Percentiles rank a stretch among this genome's conserved stretches.
Evolutionary conservation across 1,140 invertebrate genomes (phyloP).

Genomic region (Caenorhabditis briggsae): DNA sequence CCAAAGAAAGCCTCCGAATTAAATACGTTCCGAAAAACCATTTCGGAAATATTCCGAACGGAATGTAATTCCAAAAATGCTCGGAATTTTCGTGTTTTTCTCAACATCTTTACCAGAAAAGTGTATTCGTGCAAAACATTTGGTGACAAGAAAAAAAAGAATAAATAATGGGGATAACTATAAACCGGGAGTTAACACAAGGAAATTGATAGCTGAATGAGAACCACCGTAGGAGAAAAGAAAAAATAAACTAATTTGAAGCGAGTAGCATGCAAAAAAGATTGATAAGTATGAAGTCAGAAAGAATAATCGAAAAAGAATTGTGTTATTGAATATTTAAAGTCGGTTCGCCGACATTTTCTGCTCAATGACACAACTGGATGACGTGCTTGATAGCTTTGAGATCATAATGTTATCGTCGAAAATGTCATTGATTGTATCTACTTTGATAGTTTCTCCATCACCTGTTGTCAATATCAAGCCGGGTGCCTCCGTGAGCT

Average conservation of each 20-base stretch:
- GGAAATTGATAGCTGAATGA: background rate
- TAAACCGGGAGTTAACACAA: background rate
- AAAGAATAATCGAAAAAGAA: background rate
- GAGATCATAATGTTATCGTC: conserved; percentile 40
- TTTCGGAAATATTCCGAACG: too few relatives aligned
- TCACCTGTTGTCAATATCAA: conserved; percentile 15
- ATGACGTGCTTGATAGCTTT: conserved; percentile 1
- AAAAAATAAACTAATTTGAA: conserved; percentile 31
- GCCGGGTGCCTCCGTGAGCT: conserved; percentile 26
- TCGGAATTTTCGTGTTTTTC: too few relatives aligned
- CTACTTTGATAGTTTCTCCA: conserved; percentile 30
- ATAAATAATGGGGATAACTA: too few relatives aligned
- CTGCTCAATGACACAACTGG: background rate
- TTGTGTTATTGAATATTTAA: background rate
- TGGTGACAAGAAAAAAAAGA: background rate
- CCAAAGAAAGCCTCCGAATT: too few relatives aligned
- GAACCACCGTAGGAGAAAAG: conserved; percentile 3
- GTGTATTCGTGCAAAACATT: background rate
- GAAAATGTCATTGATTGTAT: conserved; percentile 34
- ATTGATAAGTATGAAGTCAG: conserved; percentile 3
- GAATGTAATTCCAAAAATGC: too few relatives aligned
- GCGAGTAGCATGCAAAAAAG: conserved; percentile 27
- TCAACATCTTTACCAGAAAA: background rate
- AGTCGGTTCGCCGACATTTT: conserved; percentile 41
- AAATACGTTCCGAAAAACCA: too few relatives aligned